Base-by-base conservation (phyloP, 2,888 invertebrate species). In the Cylindroiulus punctatus region DNA sequence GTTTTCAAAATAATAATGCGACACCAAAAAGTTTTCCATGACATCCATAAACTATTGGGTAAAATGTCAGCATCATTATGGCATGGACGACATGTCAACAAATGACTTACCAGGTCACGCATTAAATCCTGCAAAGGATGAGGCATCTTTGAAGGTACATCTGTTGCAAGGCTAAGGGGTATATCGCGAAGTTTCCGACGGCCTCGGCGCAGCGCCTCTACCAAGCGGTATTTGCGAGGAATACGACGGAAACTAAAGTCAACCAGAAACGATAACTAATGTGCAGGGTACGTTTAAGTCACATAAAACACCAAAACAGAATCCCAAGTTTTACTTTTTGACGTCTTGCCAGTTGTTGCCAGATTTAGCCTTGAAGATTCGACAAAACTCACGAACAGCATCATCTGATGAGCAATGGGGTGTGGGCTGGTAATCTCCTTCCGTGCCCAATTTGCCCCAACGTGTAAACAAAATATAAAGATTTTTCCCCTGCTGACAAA, bases 401-500 rank as follows among this genome's bases (percentile, higher is more conserved):
- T 92, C 92, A 17, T 90, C 90, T 19, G 90, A 87, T 4, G 89
- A 90, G 19, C 90, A 89, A 88, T 91, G 92, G 3, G 92, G 92
- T 5, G 92, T 92, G 87, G 91, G 91, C 89, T 92, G 92, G 88
- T 89, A 91, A 88, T 91, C 91, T 3, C 92, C 92, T 0, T 88
- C 88, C 8, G 91, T 90, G 19, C 92, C 93, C 47, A 93, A 92
- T 76, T 92, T 89, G 8, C 93, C 93, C 92, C 93, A 93, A 44
- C 92, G 90, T 19, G 92, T 93, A 89, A 93, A 92, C 86, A 93
- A 88, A 76, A 92, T 89, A 88, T 90, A 92, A 85, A 93, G 88
- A 87, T 92, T 91, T 88, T 91, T 90, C 30, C 90, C 90, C 85
- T 89, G 89, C 82, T 90, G 89, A 82, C 90, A 89, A 40, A 92